A percentile compares a stretch with the other conserved stretches of the same genome.
Conservation (phyloP, 2,888 invertebrate genomes). For the Hypsopygia costalis region DNA sequence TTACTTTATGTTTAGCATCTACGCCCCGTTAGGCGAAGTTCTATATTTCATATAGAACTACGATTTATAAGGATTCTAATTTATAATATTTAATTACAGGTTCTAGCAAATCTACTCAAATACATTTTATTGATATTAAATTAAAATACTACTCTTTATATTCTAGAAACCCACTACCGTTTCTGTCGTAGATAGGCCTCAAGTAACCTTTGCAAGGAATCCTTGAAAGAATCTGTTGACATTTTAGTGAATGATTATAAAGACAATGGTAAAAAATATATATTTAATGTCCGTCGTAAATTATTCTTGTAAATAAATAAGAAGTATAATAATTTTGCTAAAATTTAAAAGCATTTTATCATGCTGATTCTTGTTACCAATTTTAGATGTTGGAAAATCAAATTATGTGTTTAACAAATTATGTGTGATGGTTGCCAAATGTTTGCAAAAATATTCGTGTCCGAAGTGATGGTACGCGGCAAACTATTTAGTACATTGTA, state of each 20-base stretch:
- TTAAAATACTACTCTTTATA: constrained; percentile 63
- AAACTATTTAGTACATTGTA: neutral
- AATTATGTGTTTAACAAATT: neutral
- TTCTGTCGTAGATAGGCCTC: constrained; percentile 54
- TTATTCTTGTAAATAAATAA: constrained; percentile 3
- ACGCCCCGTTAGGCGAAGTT: constrained; percentile 77
- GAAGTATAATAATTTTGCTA: constrained; percentile 10
- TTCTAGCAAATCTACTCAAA: constrained; percentile 75
- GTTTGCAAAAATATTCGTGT: constrained; percentile 11
- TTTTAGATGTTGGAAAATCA: neutral
- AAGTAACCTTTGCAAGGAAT: constrained; percentile 59
- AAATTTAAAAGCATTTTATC: constrained; percentile 11
- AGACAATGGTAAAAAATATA: constrained; percentile 6
- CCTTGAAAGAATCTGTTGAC: constrained; percentile 70
- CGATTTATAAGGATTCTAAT: constrained; percentile 58
- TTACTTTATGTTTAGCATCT: constrained; percentile 71
- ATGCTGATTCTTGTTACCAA: constrained; percentile 15
- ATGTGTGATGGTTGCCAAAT: constrained; percentile 6
- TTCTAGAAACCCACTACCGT: constrained; percentile 69
- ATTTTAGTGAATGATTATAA: constrained; percentile 37
- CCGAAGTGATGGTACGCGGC: neutral
- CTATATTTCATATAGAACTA: constrained; percentile 67
- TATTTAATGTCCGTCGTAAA: constrained; percentile 6
- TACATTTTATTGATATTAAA: constrained; percentile 53
- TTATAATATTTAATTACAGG: constrained; percentile 63